Evolutionary conservation across 2,888 invertebrate species (phyloP).

Genomic region (Caenorhabditis auriculariae): DNA sequence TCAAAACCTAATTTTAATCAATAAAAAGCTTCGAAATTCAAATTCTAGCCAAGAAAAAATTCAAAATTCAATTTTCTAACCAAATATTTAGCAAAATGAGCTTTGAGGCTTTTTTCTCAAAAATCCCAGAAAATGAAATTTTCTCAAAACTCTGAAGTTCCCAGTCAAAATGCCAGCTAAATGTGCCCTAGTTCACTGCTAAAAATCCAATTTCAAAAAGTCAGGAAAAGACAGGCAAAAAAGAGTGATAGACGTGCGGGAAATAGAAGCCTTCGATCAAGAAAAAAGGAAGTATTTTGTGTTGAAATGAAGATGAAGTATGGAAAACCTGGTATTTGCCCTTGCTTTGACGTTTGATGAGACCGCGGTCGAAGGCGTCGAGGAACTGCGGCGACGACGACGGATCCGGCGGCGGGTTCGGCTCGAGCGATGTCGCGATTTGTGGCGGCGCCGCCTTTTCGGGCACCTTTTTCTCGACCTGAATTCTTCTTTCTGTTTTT

Average conservation of each 20-base stretch:
- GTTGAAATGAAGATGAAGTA: background rate
- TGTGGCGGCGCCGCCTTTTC: slow-evolving; percentile 9
- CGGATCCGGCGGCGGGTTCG: slow-evolving; percentile 36
- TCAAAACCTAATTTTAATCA: too few species aligned
- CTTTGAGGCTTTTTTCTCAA: too few species aligned
- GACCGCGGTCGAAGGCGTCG: slow-evolving; percentile 57
- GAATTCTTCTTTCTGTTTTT: background rate
- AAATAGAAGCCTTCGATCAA: background rate
- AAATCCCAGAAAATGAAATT: too few species aligned
- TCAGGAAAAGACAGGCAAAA: background rate
- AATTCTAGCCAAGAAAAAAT: too few species aligned
- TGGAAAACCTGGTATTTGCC: slow-evolving; percentile 60
- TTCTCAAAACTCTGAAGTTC: too few species aligned
- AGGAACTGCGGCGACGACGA: slow-evolving; percentile 46
- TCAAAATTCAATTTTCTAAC: too few species aligned
- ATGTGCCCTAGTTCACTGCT: too few species aligned
- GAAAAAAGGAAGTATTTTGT: background rate
- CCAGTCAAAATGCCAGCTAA: too few species aligned
- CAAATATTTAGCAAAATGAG: too few species aligned
- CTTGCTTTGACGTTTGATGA: slow-evolving; percentile 60
- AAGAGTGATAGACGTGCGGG: background rate
- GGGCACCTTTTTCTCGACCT: slow-evolving; percentile 27
- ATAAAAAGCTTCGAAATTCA: too few species aligned
- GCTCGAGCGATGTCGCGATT: slow-evolving; percentile 19
- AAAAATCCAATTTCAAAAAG: slow-evolving; percentile 4